Evolutionary conservation across 37 sponge, comb jelly and placozoan species (phyloP), one percentile per base, ranked within the genome.

Genomic region (Spongilla lacustris): DNA sequence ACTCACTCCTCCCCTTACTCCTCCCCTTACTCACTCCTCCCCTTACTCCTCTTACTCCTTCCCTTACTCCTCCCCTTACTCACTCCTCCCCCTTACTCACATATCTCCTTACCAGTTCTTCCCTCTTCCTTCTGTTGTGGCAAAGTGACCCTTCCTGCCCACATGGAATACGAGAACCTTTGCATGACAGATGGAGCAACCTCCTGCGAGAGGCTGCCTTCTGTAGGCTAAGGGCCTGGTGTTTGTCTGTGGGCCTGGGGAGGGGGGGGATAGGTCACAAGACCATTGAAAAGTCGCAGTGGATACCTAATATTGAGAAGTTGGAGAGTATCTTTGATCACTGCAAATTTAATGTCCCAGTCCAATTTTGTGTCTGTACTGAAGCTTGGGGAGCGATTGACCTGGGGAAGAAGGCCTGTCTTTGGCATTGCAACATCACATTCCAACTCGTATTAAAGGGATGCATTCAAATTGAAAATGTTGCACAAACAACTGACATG

Each of bases 371-470:
- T 66, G 67, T 94, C 97, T 75, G 90, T 91, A 29, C 89, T 87
- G 79, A 96, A 93, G 33, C 97, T 96, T 6, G 97, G 97, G 36
- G 92, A 89, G 34, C 97, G 76, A 66, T 96, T 96, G 29, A 93
- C 94, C 93, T 93, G 36, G 22, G 58, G 41, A 41, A 41, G 41
- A 41, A 9, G 41, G 3, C 6, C 6, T 9, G 41, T 9, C 41
- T 41, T 9, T 41, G 41, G 6, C 41, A 41, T 41, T 6, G 6
- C 41, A 41, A 41, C 41, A 41, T 41, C 41, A 41, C n/a, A 41
- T 41, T 41, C 41, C 6, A 41, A 41, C 41, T 41, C 41, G 6
- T 41, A 41, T 41, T 41, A 41, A 41, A 6, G 41, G 6, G 6
- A 6, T 41, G 6, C 41, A 41, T 6, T 9, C 6, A 6, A 41